Evolutionary conservation across 2,113 vertebrate species (phyloP).

Genomic region (Corythornis cristatus): DNA sequence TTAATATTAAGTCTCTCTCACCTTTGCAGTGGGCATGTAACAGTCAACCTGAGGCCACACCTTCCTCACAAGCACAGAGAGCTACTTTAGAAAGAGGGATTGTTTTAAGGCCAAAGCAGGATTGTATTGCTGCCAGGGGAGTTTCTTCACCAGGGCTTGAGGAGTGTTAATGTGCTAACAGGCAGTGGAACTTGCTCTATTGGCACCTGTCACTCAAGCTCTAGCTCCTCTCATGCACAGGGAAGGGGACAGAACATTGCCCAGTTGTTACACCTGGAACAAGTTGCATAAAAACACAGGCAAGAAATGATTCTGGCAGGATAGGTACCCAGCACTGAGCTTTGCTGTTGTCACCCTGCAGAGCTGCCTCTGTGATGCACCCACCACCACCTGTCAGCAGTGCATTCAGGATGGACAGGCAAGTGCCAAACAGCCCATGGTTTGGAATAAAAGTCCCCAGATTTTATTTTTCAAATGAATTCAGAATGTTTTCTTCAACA

Average conservation of each 20-base stretch:
- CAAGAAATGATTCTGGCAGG: background rate
- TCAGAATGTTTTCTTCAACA: background rate
- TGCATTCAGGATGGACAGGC: background rate
- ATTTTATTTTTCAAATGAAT: background rate
- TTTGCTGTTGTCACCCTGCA: background rate
- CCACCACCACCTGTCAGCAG: background rate
- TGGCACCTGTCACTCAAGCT: background rate
- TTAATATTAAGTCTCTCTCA: background rate
- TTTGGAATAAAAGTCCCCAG: background rate
- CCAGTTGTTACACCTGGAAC: background rate
- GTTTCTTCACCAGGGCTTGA: background rate
- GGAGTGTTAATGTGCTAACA: slow-evolving; percentile 30
- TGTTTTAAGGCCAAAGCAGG: slow-evolving; percentile 13
- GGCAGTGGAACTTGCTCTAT: background rate
- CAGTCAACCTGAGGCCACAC: background rate
- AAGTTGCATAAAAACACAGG: background rate
- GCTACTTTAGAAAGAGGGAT: background rate
- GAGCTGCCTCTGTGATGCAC: background rate
- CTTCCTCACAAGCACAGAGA: background rate
- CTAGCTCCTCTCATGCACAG: background rate
- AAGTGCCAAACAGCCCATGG: background rate
- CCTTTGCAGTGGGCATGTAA: background rate
- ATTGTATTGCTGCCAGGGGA: slow-evolving; percentile 2
- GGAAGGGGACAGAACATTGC: background rate
- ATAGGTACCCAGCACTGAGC: fast-evolving